Base-by-base conservation (phyloP, 2,113 vertebrate species). In the Turnix velox region DNA sequence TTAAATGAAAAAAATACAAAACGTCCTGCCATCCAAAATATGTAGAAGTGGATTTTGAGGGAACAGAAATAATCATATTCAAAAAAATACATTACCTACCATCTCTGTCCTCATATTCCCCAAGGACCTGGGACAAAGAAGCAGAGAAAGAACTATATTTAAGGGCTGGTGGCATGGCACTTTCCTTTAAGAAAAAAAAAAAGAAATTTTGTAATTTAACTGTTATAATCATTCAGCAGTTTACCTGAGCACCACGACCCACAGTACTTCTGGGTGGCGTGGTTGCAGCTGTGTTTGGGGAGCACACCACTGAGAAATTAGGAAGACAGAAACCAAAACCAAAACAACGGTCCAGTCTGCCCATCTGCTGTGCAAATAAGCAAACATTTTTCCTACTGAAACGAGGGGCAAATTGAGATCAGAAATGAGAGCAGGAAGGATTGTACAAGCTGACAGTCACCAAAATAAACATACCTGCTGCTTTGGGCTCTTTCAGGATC, bases 311-410 rank as follows among this genome's bases (percentile, higher is more conserved):
- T 39, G 15, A 9, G 12, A 68, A 71, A 72, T 7, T 7, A 46
- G n/a, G 23, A 9, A 63, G 43, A 24, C 11, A 23, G 40, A 68
- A 76, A 52, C 30, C 7, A 72, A 68, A 79, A 14, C 6, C 18
- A 30, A 55, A 75, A 86, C n/a, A 24, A 8, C n/a, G 35, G 8
- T 63, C n/a, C 6, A 58, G 14, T 17, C 12, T 58, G 12, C 10
- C 1, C 2, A 54, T n/a, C 20, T 39, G 3, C 35, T 63, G 6
- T 39, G 14, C 12, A 79, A 57, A 65, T 45, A n/a, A 0, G 0
- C 5, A 20, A n/a, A 39, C 1, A 7, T 40, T 71, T 82, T 71
- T 24, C 14, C 19, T 67, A 9, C 2, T 39, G 8, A 59, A 67
- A 58, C 25, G 19, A 58, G 19, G 30, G 12, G 3, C 6, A 35